Base-by-base conservation (phyloP, 23 tunicate species). In the Styela clava region DNA sequence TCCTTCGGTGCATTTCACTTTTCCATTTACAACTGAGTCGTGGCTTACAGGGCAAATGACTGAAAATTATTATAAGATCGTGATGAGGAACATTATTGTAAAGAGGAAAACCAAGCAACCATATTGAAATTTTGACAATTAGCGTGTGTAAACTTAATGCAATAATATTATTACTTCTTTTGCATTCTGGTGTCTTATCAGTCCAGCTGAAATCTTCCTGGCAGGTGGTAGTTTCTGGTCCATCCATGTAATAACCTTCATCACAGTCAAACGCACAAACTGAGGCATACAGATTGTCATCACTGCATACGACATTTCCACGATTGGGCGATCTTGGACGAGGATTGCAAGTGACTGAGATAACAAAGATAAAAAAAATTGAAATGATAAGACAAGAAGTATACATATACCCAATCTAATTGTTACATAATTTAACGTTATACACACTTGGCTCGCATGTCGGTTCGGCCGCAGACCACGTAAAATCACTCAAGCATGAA, bases 391-490 rank as follows among this genome's bases (percentile, higher is more conserved):
- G n/a, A n/a, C n/a, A n/a, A n/a, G n/a, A n/a, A n/a, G n/a, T n/a
- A n/a, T n/a, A n/a, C n/a, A n/a, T n/a, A n/a, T n/a, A n/a, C n/a
- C n/a, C n/a, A n/a, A n/a, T n/a, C n/a, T n/a, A n/a, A n/a, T n/a
- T n/a, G n/a, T 61, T 61, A 61, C 64, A 61, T 22, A 61, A n/a
- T n/a, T n/a, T n/a, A n/a, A n/a, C n/a, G 56, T 44, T 20, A 0
- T 16, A 79, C 83, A 30, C 69, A 82, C 85, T 69, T 82, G 63
- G 63, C 1, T 82, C 64, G 35, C 85, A 82, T 24, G 78, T 64
- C 33, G 85, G 78, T 31, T 82, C 72, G 1, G 83, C 76, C 31
- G 64, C 51, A 1, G 91, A 87, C 91, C 91, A 87, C 7, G 22
- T 33, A 24, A 70, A 52, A 68, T 74, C 71, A 5, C 52, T 82